Conservation (phyloP, 1,140 invertebrate species). For the Formica selysi region DNA sequence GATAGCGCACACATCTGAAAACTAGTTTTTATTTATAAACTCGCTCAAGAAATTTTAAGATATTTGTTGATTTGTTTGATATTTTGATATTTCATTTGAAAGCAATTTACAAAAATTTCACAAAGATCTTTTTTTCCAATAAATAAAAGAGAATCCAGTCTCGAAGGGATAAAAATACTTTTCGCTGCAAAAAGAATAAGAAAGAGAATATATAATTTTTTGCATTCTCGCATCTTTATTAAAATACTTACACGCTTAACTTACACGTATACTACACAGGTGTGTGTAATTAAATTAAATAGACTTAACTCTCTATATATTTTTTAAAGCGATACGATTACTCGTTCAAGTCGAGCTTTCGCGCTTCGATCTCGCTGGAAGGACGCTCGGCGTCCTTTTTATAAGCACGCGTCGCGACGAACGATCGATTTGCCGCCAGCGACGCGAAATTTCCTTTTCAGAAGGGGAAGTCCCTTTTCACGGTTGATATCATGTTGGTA, state of each 20-base stretch:
- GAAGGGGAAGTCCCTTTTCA: slow-evolving; percentile 28
- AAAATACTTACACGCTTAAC: slow-evolving; percentile 75
- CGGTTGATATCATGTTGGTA: slow-evolving; percentile 31
- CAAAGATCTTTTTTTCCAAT: background rate
- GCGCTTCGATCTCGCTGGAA: slow-evolving; percentile 49
- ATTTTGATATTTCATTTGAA: background rate
- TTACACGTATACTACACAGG: slow-evolving; percentile 75
- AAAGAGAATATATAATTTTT: background rate
- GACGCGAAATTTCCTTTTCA: slow-evolving; percentile 37
- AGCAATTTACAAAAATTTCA: background rate
- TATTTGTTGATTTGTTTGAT: no score
- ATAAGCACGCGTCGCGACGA: slow-evolving; percentile 57
- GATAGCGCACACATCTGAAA: background rate
- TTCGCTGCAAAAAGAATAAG: background rate
- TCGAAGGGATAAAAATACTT: background rate
- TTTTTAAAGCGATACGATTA: slow-evolving; percentile 19
- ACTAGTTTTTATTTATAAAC: background rate
- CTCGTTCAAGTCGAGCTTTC: slow-evolving; percentile 22
- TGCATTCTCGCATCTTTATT: slow-evolving; percentile 70
- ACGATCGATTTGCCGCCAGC: slow-evolving; percentile 55
- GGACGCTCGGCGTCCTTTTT: slow-evolving; percentile 26
- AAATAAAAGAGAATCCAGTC: background rate
- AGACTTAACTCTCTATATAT: slow-evolving; percentile 66
- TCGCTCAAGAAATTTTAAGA: background rate
- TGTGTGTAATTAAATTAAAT: slow-evolving; percentile 78